Evolutionary conservation across 2,797 vertebrate genomes (phyloP).

Genomic region (Prunella strophiata): DNA sequence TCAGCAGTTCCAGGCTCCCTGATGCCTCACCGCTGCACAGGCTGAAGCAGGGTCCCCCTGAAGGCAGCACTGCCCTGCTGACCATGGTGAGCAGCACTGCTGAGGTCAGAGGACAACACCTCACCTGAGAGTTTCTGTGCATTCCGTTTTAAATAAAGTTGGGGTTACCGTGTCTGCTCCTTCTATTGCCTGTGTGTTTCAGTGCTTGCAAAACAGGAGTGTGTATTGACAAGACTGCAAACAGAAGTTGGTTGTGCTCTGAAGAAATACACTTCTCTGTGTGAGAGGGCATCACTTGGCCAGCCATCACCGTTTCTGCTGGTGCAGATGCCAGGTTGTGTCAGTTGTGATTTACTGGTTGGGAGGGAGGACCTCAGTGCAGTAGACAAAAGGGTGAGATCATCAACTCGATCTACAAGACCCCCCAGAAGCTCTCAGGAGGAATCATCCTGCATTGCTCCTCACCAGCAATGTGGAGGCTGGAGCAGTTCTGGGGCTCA

Average conservation of each 20-base stretch:
- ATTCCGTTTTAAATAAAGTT: neutral
- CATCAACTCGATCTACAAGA: fast-evolving
- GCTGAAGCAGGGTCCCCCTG: neutral
- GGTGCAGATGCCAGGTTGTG: neutral
- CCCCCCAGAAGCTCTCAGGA: neutral
- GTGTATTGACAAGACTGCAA: neutral
- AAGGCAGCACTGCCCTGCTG: neutral
- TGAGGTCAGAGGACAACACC: neutral
- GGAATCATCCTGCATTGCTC: neutral
- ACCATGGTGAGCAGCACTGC: fast-evolving
- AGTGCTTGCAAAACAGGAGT: neutral
- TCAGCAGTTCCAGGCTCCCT: neutral
- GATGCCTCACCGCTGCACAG: fast-evolving
- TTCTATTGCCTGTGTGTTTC: fast-evolving
- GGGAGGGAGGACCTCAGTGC: neutral
- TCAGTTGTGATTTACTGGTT: neutral
- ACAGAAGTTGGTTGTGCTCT: neutral
- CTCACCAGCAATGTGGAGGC: fast-evolving
- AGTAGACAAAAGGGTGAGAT: neutral
- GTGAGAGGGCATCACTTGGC: neutral
- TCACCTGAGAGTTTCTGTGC: neutral
- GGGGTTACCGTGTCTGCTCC: neutral
- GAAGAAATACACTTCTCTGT: neutral
- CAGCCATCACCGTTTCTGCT: neutral
- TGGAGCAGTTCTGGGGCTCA: neutral